Conservation (phyloP, 2,888 invertebrate genomes). For the Ernsta delagoae region DNA sequence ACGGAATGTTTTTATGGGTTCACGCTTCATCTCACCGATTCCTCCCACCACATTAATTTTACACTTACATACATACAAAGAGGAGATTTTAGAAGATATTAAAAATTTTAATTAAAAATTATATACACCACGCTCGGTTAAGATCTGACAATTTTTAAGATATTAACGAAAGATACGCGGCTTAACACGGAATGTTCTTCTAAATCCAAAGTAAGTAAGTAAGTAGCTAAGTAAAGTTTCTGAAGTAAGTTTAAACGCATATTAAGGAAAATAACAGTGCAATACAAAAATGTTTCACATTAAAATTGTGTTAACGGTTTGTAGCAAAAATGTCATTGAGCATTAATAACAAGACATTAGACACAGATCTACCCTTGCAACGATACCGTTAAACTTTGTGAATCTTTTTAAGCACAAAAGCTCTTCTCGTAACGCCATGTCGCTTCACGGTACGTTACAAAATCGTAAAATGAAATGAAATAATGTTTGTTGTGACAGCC, state of each 20-base stretch:
- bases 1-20: constrained; percentile 76
- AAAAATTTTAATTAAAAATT: constrained; percentile 41
- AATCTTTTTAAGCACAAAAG: constrained; percentile 66
- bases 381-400: constrained; percentile 53
- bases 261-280: background rate
- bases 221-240: no score
- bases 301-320: constrained; percentile 29
- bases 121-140: constrained; percentile 37
- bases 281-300: constrained; percentile 9
- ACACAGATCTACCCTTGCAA: constrained; percentile 53
- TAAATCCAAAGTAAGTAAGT: background rate
- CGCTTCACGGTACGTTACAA: constrained; percentile 76
- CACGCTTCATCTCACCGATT: constrained; percentile 63
- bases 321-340: constrained; percentile 41
- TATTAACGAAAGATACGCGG: constrained; percentile 24
- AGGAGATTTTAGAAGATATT: constrained; percentile 35
- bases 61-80: constrained; percentile 48
- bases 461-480: constrained; percentile 79
- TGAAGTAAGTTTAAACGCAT: background rate
- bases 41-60: constrained; percentile 62
- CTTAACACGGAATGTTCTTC: constrained; percentile 4
- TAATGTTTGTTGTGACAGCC: constrained; percentile 82
- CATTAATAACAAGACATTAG: constrained; percentile 61
- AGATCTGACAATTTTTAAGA: constrained; percentile 9
- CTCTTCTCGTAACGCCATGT: constrained; percentile 68